phyloP scores from a whole-genome alignment of 2,888 invertebrate species.

The Biston betularia region DNA sequence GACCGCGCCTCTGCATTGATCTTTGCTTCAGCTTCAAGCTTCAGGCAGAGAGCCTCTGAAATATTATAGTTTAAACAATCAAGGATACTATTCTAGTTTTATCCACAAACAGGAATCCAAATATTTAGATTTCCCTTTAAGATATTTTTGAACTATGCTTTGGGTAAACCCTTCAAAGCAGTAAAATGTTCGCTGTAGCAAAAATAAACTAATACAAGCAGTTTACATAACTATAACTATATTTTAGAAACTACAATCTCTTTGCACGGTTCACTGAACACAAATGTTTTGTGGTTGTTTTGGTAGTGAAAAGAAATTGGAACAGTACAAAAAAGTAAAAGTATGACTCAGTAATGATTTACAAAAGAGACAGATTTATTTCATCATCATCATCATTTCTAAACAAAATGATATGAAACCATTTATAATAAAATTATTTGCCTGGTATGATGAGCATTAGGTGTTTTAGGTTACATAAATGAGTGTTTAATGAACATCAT shows the following conservation, averaged over 20 bases:
- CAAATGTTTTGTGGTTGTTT: background rate
- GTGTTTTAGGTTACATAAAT: too few relatives aligned
- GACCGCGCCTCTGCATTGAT: slow-evolving; percentile 97
- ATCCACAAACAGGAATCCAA: too few relatives aligned
- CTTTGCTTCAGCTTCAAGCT: slow-evolving; percentile 95
- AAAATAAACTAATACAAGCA: background rate
- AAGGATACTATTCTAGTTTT: background rate
- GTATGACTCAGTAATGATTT: background rate
- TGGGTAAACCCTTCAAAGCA: too few relatives aligned
- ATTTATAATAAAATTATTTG: background rate
- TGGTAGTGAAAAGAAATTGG: slow-evolving; percentile 3
- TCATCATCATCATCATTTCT: background rate
- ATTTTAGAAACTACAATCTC: background rate
- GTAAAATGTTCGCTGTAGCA: background rate
- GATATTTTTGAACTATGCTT: too few relatives aligned
- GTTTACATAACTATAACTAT: too few relatives aligned
- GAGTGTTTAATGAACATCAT: too few relatives aligned
- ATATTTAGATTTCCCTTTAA: too few relatives aligned
- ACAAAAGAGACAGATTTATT: background rate
- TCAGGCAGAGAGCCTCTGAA: slow-evolving; percentile 93
- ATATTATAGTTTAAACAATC: slow-evolving; percentile 41
- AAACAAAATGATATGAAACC: background rate
- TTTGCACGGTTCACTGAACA: slow-evolving; percentile 15
- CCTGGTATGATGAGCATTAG: too few relatives aligned
- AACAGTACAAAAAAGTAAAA: background rate